Evolutionary conservation across 2,888 invertebrate genomes (phyloP).

Genomic region (Iphiclides podalirius): DNA sequence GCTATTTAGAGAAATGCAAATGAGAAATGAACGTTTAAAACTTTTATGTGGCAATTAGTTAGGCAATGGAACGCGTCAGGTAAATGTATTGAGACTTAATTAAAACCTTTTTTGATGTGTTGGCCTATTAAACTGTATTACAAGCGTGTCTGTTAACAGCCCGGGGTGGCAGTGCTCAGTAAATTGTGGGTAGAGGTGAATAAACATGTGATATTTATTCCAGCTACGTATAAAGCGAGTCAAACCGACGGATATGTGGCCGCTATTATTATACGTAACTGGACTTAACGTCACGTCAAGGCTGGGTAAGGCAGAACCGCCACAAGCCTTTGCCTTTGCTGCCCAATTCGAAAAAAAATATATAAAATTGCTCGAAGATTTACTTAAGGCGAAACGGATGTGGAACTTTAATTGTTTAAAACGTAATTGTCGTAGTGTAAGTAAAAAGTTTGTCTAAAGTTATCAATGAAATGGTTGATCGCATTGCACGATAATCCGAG

Average conservation of each 20-base stretch:
- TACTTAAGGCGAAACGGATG: no score
- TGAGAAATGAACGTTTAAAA: constrained; percentile 2
- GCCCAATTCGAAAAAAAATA: background rate
- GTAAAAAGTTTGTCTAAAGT: no score
- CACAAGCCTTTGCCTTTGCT: background rate
- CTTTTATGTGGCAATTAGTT: background rate
- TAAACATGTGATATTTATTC: constrained; percentile 19
- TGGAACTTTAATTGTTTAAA: no score
- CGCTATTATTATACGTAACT: constrained; percentile 18
- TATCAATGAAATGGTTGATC: no score
- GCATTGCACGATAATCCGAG: no score
- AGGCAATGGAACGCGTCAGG: constrained; percentile 1
- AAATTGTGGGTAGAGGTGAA: constrained; percentile 15
- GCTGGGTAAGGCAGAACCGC: constrained; percentile 9
- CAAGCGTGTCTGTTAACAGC: constrained; percentile 1
- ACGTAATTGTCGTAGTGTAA: no score
- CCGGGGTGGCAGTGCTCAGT: constrained; percentile 6
- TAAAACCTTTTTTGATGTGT: constrained; percentile 6
- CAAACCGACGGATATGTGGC: constrained; percentile 4
- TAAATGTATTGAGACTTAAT: constrained; percentile 8
- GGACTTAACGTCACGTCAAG: constrained; percentile 9
- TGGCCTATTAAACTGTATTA: constrained; percentile 9
- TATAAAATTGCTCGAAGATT: background rate
- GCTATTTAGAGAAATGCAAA: background rate
- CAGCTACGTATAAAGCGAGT: constrained; percentile 3